These are phyloP conservation scores for Styela plicata DNA, from an alignment of 23 tunicate species.

Conservation along the genomic window DNA sequence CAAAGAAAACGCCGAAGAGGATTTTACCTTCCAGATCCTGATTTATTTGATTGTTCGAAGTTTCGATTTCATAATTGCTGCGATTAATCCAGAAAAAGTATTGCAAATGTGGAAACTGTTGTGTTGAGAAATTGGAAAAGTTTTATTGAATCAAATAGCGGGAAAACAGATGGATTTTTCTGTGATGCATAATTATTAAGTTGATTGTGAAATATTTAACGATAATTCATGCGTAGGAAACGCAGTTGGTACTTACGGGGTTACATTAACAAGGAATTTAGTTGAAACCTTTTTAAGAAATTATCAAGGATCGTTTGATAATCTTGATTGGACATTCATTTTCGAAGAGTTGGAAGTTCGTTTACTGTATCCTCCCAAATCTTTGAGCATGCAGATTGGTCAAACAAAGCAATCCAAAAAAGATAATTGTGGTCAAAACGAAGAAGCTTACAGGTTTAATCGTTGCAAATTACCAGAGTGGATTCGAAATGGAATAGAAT, in stretches of 20 bases:
- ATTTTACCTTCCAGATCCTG: too few relatives aligned
- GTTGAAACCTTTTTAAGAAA: not conserved
- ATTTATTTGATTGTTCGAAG: too few relatives aligned
- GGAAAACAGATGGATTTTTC: not conserved
- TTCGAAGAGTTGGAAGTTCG: not conserved
- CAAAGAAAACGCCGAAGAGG: too few relatives aligned
- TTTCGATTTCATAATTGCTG: too few relatives aligned
- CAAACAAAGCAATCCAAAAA: not conserved
- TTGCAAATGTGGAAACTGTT: too few relatives aligned
- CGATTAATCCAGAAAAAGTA: too few relatives aligned
- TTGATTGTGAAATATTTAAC: too few relatives aligned
- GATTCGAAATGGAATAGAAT: slow-evolving; percentile 6
- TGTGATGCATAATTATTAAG: too few relatives aligned
- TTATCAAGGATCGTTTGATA: not conserved
- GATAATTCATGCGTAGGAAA: too few relatives aligned
- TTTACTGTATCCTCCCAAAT: not conserved
- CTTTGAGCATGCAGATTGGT: not conserved
- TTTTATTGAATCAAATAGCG: not conserved
- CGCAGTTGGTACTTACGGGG: too few relatives aligned
- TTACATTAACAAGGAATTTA: not conserved
- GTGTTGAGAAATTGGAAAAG: not conserved
- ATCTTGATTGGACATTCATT: not conserved
- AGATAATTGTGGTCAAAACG: slow-evolving; percentile 9
- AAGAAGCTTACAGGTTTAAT: not conserved
- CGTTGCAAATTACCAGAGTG: slow-evolving; percentile 5